Percentiles rank a stretch among this genome's conserved stretches.
Conservation (phyloP, 2,797 vertebrate genomes). For the Manis javanica region DNA sequence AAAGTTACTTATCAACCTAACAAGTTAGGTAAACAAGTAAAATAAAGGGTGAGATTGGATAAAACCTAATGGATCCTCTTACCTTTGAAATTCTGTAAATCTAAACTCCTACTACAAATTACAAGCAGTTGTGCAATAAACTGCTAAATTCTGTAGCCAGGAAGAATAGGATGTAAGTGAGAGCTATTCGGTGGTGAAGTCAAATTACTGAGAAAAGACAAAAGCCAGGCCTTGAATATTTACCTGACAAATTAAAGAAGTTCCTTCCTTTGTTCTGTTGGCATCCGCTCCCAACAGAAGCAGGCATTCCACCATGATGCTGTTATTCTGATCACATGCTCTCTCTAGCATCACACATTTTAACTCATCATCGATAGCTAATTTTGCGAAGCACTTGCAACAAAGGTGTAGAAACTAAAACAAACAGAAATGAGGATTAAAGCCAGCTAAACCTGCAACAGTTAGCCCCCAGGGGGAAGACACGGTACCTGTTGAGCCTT, state of each 20-base stretch:
- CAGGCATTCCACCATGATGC: slow-evolving; percentile 93
- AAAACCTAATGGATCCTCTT: background rate
- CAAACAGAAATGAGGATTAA: slow-evolving; percentile 63
- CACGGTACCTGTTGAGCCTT: slow-evolving; percentile 87
- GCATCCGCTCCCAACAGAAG: slow-evolving; percentile 94
- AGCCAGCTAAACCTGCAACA: background rate
- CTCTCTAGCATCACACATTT: slow-evolving; percentile 92
- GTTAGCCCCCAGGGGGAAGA: background rate
- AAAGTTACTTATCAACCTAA: background rate
- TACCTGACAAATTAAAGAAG: slow-evolving; percentile 96
- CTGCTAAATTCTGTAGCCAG: background rate
- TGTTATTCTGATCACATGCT: slow-evolving; percentile 92
- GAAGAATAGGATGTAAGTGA: background rate
- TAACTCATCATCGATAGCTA: slow-evolving; percentile 90
- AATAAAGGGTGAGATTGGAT: background rate
- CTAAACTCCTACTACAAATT: background rate
- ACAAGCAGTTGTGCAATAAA: background rate
- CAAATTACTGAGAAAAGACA: background rate
- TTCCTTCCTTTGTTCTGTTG: slow-evolving; percentile 91
- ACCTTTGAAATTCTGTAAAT: background rate
- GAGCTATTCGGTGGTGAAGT: background rate
- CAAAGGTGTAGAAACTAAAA: slow-evolving; percentile 91
- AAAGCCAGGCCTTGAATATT: background rate
- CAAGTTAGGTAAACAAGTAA: background rate
- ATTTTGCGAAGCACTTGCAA: slow-evolving; percentile 93